These are phyloP conservation scores for Carapus acus DNA, from an alignment of 2,797 vertebrate genomes.

Conservation along the genomic window DNA sequence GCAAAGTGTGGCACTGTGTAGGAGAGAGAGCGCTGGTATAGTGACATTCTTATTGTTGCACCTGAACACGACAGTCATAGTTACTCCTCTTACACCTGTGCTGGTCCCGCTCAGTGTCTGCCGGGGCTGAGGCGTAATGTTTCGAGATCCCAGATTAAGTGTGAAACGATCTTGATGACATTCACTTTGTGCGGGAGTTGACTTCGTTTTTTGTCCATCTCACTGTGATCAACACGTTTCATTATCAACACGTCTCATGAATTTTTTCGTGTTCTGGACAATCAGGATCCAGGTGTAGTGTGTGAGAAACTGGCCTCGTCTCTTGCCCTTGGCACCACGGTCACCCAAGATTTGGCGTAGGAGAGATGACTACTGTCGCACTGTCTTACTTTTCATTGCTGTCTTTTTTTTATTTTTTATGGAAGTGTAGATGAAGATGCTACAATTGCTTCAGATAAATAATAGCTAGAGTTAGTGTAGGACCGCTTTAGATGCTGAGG, in stretches of 20 bases:
- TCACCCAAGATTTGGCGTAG: neutral
- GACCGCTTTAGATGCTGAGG: too few relatives aligned
- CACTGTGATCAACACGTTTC: conserved; percentile 4
- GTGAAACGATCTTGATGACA: too few relatives aligned
- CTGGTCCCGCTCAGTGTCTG: neutral
- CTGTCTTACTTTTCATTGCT: neutral
- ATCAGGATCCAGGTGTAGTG: conserved; percentile 36
- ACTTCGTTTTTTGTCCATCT: conserved; percentile 5
- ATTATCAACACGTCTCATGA: too few relatives aligned
- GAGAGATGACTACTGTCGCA: neutral
- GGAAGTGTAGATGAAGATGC: neutral
- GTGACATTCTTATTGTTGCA: too few relatives aligned
- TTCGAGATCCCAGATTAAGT: neutral
- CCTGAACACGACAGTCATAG: too few relatives aligned
- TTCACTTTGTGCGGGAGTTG: too few relatives aligned
- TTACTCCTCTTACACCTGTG: neutral
- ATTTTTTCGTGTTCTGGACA: conserved; percentile 44
- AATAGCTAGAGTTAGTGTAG: neutral
- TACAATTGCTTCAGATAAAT: neutral
- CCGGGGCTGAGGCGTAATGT: neutral
- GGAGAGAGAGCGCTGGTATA: neutral
- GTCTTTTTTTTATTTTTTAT: too few relatives aligned
- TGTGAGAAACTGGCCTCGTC: neutral
- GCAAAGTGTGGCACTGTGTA: neutral
- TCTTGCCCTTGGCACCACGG: neutral